phyloP scores from a whole-genome alignment of 37 sponge, comb jelly and placozoan species.

The Aphrocallistes beatrix region DNA sequence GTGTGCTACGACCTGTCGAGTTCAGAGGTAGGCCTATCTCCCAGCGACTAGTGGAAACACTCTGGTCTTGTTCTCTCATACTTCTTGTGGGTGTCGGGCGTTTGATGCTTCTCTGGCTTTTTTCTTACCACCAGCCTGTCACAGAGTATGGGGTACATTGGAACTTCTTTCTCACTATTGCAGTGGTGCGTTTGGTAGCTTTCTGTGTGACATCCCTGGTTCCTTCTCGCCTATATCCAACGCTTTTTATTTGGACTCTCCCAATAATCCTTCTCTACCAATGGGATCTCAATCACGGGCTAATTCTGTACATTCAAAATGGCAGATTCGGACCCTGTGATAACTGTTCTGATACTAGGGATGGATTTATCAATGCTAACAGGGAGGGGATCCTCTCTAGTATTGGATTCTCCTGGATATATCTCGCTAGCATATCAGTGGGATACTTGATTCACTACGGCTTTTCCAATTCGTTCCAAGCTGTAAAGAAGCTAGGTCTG shows the following conservation, averaged over 20 bases:
- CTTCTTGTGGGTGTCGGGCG: slow-evolving; percentile 23
- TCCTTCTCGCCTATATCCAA: not conserved
- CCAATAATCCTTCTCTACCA: not conserved
- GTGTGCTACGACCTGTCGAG: not conserved
- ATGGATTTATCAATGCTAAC: not conserved
- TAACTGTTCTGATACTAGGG: not conserved
- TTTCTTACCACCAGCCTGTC: slow-evolving; percentile 32
- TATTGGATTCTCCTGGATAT: slow-evolving; percentile 5
- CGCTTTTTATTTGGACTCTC: not conserved
- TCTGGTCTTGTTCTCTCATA: not conserved
- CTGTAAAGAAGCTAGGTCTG: not conserved
- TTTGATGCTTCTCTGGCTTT: slow-evolving; percentile 21
- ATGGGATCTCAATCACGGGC: not conserved
- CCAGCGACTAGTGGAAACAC: not conserved
- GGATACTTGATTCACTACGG: not conserved
- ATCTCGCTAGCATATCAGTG: not conserved
- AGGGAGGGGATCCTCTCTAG: not conserved
- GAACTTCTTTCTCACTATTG: slow-evolving; percentile 53
- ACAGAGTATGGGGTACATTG: slow-evolving; percentile 51
- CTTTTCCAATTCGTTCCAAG: not conserved
- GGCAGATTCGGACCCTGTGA: not conserved
- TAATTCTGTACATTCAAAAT: not conserved
- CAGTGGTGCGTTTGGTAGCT: slow-evolving; percentile 23
- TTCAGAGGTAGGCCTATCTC: not conserved
- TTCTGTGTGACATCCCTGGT: not conserved